Conservation (phyloP, 2,888 invertebrate genomes). For the Phlogophora meticulosa region DNA sequence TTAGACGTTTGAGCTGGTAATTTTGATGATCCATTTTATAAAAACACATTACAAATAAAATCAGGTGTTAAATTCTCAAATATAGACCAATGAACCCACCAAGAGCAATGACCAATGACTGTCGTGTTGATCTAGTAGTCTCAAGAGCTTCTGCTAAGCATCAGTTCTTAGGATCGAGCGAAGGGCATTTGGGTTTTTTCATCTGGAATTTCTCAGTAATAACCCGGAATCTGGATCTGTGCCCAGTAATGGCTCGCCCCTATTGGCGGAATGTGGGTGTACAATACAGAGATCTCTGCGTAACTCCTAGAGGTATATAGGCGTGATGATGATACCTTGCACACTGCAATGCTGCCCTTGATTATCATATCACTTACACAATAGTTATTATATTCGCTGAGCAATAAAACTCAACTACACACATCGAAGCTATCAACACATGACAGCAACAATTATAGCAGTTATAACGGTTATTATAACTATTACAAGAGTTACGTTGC, state of each 20-base stretch:
- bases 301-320: too few relatives aligned
- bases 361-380: constrained; percentile 21
- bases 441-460: constrained; percentile 58
- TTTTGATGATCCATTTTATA: background rate
- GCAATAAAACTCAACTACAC: constrained; percentile 31
- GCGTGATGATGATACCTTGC: background rate
- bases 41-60: background rate
- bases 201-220: too few relatives aligned
- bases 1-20: background rate
- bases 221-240: too few relatives aligned
- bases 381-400: constrained; percentile 15
- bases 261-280: too few relatives aligned
- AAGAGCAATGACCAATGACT: too few relatives aligned
- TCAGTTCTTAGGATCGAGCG: too few relatives aligned
- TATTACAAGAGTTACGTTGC: constrained; percentile 55
- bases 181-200: too few relatives aligned
- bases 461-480: constrained; percentile 57
- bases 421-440: constrained; percentile 55
- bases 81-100: constrained; percentile 8
- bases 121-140: too few relatives aligned
- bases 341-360: constrained; percentile 17
- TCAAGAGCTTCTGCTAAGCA: too few relatives aligned
- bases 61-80: constrained; percentile 4
- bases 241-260: too few relatives aligned
- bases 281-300: too few relatives aligned